Base-by-base conservation (phyloP, 2,797 vertebrate genomes). In the Sebastes taczanowskii region DNA sequence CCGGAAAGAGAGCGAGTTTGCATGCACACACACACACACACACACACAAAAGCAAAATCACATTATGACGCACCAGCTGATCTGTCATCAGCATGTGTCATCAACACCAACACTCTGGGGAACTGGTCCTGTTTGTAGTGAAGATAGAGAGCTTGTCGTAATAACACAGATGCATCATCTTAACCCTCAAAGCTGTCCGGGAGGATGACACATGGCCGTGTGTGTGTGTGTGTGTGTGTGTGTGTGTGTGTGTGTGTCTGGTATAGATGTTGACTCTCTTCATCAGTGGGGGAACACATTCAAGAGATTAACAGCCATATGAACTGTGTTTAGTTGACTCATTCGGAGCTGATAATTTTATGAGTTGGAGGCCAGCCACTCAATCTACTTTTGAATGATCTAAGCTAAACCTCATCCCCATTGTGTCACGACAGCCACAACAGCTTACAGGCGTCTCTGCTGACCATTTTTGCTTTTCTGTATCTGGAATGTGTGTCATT, bases 151-250 rank as follows among this genome's bases (percentile, higher is more conserved):
- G 72, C 84, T 56, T 67, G 73, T 76, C n/a, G n/a, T 80, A 83
- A 84, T 70, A 75, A 83, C 65, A 67, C 70, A 74, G 70, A 86
- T 86, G 78, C 74, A 87, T 80, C 81, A 71, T 80, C 62, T 82
- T 71, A 77, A 82, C 18, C 38, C 73, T 83, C 35, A 73, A 62
- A 87, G 64, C 77, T 60, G 38, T 64, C 58, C 68, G 66, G 42
- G 23, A 73, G 32, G 60, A 72, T 77, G 84, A 84, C 67, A 66
- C 34, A 53, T 53, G 49, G 18, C 49, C 8, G 9, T 52, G 14
- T 68, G 62, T 23, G 30, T 69, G 27, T 64, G 38, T 52, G 25
- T 69, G 27, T 64, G 38, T 52, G 65, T 88, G 79, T 68, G 64
- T 63, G 25, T 29, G 29, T 25, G 34, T 35, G 34, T 35, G 32